Evolutionary conservation across 2,113 vertebrate genomes (phyloP).

Genomic region (Pelodiscus sinensis): DNA sequence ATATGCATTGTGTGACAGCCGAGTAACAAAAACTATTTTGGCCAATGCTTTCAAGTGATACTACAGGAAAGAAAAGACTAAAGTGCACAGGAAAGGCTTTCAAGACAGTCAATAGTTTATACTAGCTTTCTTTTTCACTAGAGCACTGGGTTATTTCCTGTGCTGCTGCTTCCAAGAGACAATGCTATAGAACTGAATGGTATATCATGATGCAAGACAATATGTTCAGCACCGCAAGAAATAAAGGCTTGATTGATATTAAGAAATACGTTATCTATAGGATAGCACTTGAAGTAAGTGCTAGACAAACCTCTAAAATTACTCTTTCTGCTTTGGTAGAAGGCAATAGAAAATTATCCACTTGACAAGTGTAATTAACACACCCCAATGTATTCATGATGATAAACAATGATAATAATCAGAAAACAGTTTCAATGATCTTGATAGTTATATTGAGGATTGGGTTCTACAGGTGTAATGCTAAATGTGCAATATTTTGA

Average conservation of each 20-base stretch:
- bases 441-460: accelerated
- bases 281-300: accelerated
- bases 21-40: background rate
- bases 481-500: background rate
- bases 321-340: background rate
- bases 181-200: background rate
- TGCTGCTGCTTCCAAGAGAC: background rate
- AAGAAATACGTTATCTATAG: background rate
- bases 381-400: accelerated
- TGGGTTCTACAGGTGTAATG: background rate
- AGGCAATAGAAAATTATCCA: background rate
- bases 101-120: background rate
- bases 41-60: background rate
- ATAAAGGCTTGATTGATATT: background rate
- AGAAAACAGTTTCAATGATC: background rate
- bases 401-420: too few relatives aligned
- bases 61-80: background rate
- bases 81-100: background rate
- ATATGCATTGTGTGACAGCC: background rate
- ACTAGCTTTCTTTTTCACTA: background rate
- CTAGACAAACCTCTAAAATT: background rate
- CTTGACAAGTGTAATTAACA: background rate
- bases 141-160: background rate
- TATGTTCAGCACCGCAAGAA: background rate
- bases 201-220: accelerated